Conservation (phyloP, 2,113 vertebrate genomes). For the Chionomys nivalis region DNA sequence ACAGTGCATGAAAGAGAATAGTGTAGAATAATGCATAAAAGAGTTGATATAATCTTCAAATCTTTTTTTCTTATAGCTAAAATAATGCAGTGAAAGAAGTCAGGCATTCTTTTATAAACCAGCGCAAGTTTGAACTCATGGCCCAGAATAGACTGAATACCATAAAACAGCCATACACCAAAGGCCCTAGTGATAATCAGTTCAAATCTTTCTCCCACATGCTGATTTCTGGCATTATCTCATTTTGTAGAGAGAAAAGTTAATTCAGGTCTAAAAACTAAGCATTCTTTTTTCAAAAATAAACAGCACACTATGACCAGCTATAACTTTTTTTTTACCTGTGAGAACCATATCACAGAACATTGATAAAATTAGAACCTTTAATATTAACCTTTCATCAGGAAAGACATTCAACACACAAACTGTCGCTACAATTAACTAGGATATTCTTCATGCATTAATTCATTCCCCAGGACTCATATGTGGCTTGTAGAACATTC, state of each 20-base stretch:
- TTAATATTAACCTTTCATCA: conserved; percentile 49
- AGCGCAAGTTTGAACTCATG: background rate
- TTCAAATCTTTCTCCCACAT: background rate
- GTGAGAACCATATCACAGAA: conserved; percentile 5
- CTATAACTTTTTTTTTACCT: background rate
- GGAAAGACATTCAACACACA: conserved; percentile 14
- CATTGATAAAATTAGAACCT: conserved; percentile 42
- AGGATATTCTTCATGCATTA: conserved; percentile 37
- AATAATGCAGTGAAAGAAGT: background rate
- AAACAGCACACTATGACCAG: background rate
- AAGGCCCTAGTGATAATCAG: background rate
- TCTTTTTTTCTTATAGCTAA: background rate
- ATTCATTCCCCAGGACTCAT: conserved; percentile 22
- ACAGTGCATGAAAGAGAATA: background rate
- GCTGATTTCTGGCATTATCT: background rate
- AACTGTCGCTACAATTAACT: conserved; percentile 12
- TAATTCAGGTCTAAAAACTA: background rate
- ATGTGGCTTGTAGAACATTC: background rate
- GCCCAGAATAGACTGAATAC: background rate
- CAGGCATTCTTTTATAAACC: background rate
- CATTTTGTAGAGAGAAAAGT: background rate
- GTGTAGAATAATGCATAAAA: background rate
- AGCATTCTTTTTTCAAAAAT: background rate
- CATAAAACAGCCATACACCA: background rate
- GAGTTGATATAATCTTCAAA: conserved; percentile 16